Base-by-base conservation (phyloP, 2,797 vertebrate genomes). In the Neosalanx taihuensis region DNA sequence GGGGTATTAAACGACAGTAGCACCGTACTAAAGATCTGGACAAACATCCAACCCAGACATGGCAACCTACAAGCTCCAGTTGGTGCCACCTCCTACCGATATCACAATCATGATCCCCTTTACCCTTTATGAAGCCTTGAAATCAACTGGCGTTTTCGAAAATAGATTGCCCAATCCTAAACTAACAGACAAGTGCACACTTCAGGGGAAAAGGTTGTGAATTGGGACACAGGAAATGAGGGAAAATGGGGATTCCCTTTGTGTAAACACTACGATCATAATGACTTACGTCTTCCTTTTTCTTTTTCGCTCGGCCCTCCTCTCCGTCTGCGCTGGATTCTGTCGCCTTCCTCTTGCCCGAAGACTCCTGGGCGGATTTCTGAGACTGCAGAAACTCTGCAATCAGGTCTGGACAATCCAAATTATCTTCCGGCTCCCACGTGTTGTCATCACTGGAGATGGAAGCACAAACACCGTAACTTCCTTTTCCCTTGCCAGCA, bases 391-490 rank as follows among this genome's bases (percentile, higher is more conserved):
- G 92, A 77, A 96, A 99, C 71, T 99, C 97, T 0, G 96, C 97
- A 5, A 99, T 99, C 81, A 99, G 90, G 79, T 99, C 97, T 0
- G 97, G 97, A 85, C 97, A 99, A 82, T 99, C 97, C 51, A 99
- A 88, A 88, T 99, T 99, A 86, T 98, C 97, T 62, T 98, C 97
- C 0, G 97, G 97, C 82, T 99, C 97, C 97, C 97, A 99, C 0
- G 97, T 99, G 89, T 99, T 99, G 70, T 99, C 97, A 57, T 97
- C 96, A 64, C 97, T 99, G 91, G 56, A 74, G 51, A 79, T 23
- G 18, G 51, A 56, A 56, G 18, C 51, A 56, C 5, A n/a, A 56
- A 56, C 51, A 46, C 9, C 41, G 13, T 13, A 46, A 46, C 41
- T 46, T n/a, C 6, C 6, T n/a, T 56, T 56, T 56, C 51, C 18